A percentile compares a stretch with the other conserved stretches of the same genome.
phyloP scores from a whole-genome alignment of 2,113 vertebrate genomes.

The Barnardius zonarius region DNA sequence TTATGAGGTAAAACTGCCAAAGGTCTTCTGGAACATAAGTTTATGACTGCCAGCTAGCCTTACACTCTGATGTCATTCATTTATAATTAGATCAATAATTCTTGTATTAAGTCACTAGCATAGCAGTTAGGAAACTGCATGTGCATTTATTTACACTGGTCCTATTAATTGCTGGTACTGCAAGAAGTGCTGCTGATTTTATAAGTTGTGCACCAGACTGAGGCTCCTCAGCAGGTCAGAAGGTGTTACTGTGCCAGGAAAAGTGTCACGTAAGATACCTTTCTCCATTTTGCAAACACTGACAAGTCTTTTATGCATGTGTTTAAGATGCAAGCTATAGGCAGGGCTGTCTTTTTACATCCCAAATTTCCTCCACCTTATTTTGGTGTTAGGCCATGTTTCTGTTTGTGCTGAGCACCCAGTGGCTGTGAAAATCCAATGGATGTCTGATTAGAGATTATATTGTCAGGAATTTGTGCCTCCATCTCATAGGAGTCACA shows the following conservation, averaged over 20 bases:
- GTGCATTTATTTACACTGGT: background rate
- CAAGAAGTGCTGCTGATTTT: background rate
- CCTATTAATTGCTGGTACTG: background rate
- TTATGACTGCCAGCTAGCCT: background rate
- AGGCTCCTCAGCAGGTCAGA: background rate
- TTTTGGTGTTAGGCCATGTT: background rate
- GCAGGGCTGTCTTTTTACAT: background rate
- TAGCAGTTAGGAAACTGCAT: background rate
- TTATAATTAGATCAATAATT: background rate
- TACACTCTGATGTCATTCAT: background rate
- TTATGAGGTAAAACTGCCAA: background rate
- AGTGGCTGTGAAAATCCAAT: background rate
- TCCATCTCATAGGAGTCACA: background rate
- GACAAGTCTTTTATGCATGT: background rate
- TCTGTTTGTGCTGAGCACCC: background rate
- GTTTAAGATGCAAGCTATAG: background rate
- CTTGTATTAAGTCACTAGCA: background rate
- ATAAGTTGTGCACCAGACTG: background rate
- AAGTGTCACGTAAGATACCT: background rate
- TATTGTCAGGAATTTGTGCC: background rate
- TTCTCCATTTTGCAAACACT: background rate
- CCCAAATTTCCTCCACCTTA: background rate
- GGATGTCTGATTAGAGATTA: background rate
- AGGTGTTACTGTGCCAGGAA: rapidly evolving
- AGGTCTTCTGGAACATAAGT: background rate